phyloP scores from a whole-genome alignment of 2,797 vertebrate species.

The Nothura maculosa region DNA sequence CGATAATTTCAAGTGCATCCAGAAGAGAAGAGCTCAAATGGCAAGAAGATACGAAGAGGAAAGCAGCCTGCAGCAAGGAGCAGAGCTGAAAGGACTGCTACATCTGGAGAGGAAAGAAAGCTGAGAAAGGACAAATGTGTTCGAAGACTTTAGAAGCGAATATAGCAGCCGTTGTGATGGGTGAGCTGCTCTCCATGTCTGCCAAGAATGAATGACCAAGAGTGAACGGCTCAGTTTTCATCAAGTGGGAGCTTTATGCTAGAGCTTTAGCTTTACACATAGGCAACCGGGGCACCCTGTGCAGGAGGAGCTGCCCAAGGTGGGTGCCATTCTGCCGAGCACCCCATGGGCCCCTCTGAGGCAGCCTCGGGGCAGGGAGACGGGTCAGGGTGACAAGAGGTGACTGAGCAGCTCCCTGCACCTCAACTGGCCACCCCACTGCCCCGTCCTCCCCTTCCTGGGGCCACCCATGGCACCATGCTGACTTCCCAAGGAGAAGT shows the following conservation, averaged over 20 bases:
- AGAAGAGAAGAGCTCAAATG: background rate
- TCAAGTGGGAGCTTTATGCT: background rate
- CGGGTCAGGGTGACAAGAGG: no score
- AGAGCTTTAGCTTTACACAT: background rate
- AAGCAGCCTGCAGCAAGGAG: background rate
- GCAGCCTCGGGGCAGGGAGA: background rate
- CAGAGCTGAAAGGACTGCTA: fast-evolving
- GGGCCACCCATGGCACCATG: no score
- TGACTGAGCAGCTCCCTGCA: no score
- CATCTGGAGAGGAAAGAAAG: background rate
- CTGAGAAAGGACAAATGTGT: background rate
- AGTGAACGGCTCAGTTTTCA: background rate
- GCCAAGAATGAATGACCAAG: background rate
- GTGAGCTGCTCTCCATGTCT: fast-evolving
- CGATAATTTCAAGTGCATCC: background rate
- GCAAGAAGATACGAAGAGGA: background rate
- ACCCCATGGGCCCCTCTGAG: background rate
- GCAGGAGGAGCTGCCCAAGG: background rate
- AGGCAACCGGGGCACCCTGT: background rate
- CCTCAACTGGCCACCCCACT: no score
- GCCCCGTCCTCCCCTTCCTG: no score
- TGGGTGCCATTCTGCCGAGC: background rate
- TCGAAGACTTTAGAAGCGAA: background rate
- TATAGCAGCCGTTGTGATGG: background rate
- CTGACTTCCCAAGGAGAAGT: no score